Conservation (phyloP, 1,140 invertebrate genomes). For the Drosophila sp. region DNA sequence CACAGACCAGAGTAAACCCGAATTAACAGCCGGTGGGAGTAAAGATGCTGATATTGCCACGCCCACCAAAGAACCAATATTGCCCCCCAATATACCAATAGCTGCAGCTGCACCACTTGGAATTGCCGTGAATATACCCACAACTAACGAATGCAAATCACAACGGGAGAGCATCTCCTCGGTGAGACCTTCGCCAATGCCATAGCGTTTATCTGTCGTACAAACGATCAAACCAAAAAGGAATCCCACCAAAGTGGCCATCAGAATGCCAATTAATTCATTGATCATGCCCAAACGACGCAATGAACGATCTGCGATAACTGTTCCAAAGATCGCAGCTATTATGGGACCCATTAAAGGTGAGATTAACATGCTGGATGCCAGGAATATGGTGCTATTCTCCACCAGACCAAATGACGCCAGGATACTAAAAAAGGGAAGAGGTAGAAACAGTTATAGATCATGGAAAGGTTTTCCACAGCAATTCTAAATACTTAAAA, state of each 20-base stretch:
- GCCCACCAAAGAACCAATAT: slow-evolving; percentile 90
- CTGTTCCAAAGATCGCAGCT: slow-evolving; percentile 89
- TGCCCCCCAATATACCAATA: slow-evolving; percentile 88
- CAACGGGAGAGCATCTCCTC: slow-evolving; percentile 88
- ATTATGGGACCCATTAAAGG: slow-evolving; percentile 92
- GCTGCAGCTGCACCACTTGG: slow-evolving; percentile 90
- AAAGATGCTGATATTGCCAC: slow-evolving; percentile 92
- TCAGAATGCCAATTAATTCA: slow-evolving; percentile 87
- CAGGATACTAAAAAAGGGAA: slow-evolving; percentile 75
- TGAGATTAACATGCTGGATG: slow-evolving; percentile 91
- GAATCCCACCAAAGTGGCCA: slow-evolving; percentile 87
- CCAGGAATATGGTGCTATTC: slow-evolving; percentile 89
- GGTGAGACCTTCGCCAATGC: slow-evolving; percentile 86
- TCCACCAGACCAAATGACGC: slow-evolving; percentile 90
- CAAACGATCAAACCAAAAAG: slow-evolving; percentile 87
- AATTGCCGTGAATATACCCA: slow-evolving; percentile 88
- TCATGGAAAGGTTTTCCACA: too few species aligned
- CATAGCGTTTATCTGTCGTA: slow-evolving; percentile 85
- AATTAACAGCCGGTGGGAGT: slow-evolving; percentile 91
- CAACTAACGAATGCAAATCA: slow-evolving; percentile 86
- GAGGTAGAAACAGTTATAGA: neutral
- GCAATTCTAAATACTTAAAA: neutral
- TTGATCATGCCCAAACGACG: slow-evolving; percentile 86
- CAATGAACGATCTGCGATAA: slow-evolving; percentile 87
- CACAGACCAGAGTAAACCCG: slow-evolving; percentile 88